A percentile compares a stretch with the other conserved stretches of the same genome.
These are phyloP conservation scores for Clarias gariepinus DNA, from an alignment of 2,113 vertebrate genomes.

Conservation along the genomic window DNA sequence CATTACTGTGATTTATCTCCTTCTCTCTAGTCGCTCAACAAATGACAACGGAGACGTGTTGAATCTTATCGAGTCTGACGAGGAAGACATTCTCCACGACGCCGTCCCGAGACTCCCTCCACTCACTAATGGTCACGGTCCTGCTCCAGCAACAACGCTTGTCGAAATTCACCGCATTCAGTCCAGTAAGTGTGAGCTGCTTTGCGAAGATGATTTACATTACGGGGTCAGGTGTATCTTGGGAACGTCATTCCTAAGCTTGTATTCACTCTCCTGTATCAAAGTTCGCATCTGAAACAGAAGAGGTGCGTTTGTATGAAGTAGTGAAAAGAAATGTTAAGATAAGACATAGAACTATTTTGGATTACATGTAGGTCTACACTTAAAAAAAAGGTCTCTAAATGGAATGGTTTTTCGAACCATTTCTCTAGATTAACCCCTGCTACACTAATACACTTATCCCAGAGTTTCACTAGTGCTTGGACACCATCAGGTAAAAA, in stretches of 20 bases:
- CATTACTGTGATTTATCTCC: background rate
- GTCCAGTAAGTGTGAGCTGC: slow-evolving; percentile 58
- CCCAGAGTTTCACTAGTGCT: too few relatives aligned
- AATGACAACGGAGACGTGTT: slow-evolving; percentile 74
- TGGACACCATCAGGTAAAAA: too few relatives aligned
- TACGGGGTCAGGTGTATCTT: background rate
- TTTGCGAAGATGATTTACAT: background rate
- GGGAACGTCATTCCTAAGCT: background rate
- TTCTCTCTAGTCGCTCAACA: slow-evolving; percentile 54
- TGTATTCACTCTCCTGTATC: background rate
- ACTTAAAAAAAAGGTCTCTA: background rate
- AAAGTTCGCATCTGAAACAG: background rate
- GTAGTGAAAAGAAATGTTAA: background rate
- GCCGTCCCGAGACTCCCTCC: slow-evolving; percentile 67
- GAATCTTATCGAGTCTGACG: slow-evolving; percentile 88
- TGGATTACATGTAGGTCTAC: background rate
- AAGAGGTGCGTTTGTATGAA: background rate
- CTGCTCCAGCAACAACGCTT: slow-evolving; percentile 61
- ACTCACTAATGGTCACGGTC: slow-evolving; percentile 58
- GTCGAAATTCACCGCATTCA: slow-evolving; percentile 74
- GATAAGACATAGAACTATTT: background rate
- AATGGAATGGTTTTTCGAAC: background rate
- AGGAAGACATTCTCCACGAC: slow-evolving; percentile 71
- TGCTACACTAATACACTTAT: too few relatives aligned
- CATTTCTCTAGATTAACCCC: too few relatives aligned